Evolutionary conservation across 1,140 invertebrate genomes (phyloP), one percentile per base, ranked within the genome.

Genomic region (Drosophila nigrodunni): DNA sequence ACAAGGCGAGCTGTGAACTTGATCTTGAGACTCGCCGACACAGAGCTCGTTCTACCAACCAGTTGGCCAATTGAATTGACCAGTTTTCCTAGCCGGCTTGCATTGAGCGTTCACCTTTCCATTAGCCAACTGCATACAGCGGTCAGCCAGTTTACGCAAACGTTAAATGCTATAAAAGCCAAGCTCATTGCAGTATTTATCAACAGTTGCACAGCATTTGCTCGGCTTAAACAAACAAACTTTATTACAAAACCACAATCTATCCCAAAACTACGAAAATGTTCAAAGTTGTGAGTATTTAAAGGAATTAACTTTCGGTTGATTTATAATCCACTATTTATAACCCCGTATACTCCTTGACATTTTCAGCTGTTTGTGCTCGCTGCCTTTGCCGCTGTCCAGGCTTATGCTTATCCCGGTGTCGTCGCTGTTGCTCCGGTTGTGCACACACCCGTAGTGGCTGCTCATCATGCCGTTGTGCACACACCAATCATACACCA

Each of bases 381-480:
- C 52, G 68, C 57, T 66, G 86, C 85, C 81, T 30, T 82, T 30
- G 73, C 59, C 49, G 62, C 80, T 50, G 71, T 78, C 15, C 80
- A 89, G 85, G 85, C 58, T n/a, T 70, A 66, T 54, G 85, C 85
- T 25, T 44, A 78, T 55, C 85, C 85, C 65, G 85, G 85, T 21
- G 85, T 89, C 7, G 85, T 88, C 57, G 93, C 93, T 68, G 74
- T 94, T 77, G 86, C 94, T 86, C 94, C 94, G 2, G 71, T 83
- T 47, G 76, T 49, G 69, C 72, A 54, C 73, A 66, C 94, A 82
- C 94, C 94, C 67, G 94, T 93, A 80, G 94, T 80, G 93, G 93
- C 61, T 10, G 43, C 77, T 21, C 85, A 74, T 69, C 65, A 71
- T 46, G 80, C 86, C 2, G 75, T 86, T 25, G 77, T 54, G 55